Percentiles rank a stretch among this genome's conserved stretches.
Evolutionary conservation across 2,797 vertebrate species (phyloP).

Genomic region (Chelon labrosus): DNA sequence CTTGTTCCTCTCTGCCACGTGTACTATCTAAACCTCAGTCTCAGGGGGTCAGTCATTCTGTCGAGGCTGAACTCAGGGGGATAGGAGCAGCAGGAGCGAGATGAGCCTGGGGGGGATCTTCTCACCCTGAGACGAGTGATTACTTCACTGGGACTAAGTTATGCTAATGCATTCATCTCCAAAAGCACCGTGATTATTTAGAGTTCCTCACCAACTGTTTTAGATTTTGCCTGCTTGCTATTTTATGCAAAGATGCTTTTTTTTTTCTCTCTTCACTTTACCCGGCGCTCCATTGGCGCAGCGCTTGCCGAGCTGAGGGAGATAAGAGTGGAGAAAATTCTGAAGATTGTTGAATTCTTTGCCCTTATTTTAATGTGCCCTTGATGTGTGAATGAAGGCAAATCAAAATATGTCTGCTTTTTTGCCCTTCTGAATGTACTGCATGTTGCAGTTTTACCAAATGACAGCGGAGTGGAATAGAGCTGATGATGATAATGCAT

Average conservation of each 20-base stretch:
- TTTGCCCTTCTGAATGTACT: slow-evolving; percentile 59
- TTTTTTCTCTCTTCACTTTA: slow-evolving; percentile 26
- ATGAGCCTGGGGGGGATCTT: slow-evolving; percentile 82
- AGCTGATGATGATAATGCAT: slow-evolving; percentile 65
- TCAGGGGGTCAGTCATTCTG: slow-evolving; percentile 79
- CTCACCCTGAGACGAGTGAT: slow-evolving; percentile 83
- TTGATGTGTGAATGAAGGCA: slow-evolving; percentile 85
- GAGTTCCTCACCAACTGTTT: slow-evolving; percentile 88
- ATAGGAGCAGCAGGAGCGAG: slow-evolving; percentile 71
- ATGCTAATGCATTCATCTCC: slow-evolving; percentile 89
- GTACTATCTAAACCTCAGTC: slow-evolving; percentile 65
- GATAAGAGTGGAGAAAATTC: slow-evolving; percentile 80
- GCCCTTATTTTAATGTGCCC: slow-evolving; percentile 85
- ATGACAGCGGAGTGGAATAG: slow-evolving; percentile 70
- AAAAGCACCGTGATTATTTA: slow-evolving; percentile 88
- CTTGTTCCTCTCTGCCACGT: slow-evolving; percentile 60
- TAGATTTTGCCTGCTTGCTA: slow-evolving; percentile 85
- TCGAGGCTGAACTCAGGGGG: slow-evolving; percentile 71
- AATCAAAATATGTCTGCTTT: slow-evolving; percentile 78
- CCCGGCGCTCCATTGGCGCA: slow-evolving; percentile 63
- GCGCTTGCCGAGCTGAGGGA: slow-evolving; percentile 69
- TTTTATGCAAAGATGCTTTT: slow-evolving; percentile 84
- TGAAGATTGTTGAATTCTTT: slow-evolving; percentile 80
- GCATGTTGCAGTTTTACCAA: slow-evolving; percentile 77
- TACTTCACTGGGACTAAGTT: slow-evolving; percentile 85